A percentile compares a stretch with the other conserved stretches of the same genome.
Conservation (phyloP, 2,797 vertebrate species). For the Manis javanica region DNA sequence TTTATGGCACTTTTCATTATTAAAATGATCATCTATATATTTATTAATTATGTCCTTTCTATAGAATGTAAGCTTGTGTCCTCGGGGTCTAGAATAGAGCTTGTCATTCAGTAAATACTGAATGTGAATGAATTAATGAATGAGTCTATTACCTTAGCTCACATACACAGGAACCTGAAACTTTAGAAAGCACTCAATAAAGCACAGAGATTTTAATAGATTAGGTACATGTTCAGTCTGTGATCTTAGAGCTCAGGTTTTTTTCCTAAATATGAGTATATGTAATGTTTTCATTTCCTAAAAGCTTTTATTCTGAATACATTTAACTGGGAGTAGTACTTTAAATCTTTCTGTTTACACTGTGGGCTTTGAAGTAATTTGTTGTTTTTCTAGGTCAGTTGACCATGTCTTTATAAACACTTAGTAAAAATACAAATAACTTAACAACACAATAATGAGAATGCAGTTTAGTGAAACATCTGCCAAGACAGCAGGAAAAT, state of each 20-base stretch:
- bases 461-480: conserved; percentile 75
- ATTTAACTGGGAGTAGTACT: conserved; percentile 46
- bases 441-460: conserved; percentile 77
- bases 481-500: conserved; percentile 71
- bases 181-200: neutral
- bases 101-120: neutral
- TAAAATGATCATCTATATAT: neutral
- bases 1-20: neutral
- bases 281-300: neutral
- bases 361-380: conserved; percentile 15
- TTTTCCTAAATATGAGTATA: neutral
- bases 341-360: conserved; percentile 51
- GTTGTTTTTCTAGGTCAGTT: conserved; percentile 48
- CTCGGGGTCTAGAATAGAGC: neutral
- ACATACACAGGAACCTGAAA: neutral
- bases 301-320: conserved; percentile 54
- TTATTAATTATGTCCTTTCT: neutral
- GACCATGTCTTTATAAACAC: conserved; percentile 73
- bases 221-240: neutral
- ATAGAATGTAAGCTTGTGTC: neutral
- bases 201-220: neutral
- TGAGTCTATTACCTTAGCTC: neutral
- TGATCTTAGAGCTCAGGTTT: neutral
- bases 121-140: conserved; percentile 5
- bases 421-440: conserved; percentile 70